Conservation (phyloP, 2,113 vertebrate species). For the Azemiops feae region DNA sequence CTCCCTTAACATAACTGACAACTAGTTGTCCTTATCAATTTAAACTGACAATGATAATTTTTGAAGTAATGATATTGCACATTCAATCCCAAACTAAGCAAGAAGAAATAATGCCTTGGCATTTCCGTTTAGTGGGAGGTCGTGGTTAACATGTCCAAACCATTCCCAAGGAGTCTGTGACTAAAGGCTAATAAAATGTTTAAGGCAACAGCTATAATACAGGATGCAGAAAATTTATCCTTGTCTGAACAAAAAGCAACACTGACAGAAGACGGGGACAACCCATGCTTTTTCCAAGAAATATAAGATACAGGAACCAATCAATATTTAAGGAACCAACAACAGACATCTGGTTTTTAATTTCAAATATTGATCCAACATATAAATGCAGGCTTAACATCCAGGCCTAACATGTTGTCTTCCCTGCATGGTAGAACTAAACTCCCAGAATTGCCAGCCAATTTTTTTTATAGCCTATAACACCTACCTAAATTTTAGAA, state of each 20-base stretch:
- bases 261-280: background rate
- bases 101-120: background rate
- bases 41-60: background rate
- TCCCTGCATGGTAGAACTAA: background rate
- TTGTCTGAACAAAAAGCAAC: background rate
- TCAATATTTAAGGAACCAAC: background rate
- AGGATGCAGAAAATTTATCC: background rate
- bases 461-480: background rate
- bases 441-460: background rate
- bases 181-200: background rate
- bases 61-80: background rate
- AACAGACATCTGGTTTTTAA: background rate
- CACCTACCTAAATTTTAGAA: background rate
- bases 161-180: background rate
- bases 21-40: background rate
- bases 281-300: background rate
- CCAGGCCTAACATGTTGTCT: background rate
- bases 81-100: background rate
- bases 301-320: background rate
- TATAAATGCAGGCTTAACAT: background rate
- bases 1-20: background rate
- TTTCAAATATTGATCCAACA: background rate
- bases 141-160: background rate
- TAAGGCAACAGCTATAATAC: background rate
- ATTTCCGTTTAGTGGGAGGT: background rate